Conservation (phyloP, 2,888 invertebrate genomes). For the Dryobotodes eremita region DNA sequence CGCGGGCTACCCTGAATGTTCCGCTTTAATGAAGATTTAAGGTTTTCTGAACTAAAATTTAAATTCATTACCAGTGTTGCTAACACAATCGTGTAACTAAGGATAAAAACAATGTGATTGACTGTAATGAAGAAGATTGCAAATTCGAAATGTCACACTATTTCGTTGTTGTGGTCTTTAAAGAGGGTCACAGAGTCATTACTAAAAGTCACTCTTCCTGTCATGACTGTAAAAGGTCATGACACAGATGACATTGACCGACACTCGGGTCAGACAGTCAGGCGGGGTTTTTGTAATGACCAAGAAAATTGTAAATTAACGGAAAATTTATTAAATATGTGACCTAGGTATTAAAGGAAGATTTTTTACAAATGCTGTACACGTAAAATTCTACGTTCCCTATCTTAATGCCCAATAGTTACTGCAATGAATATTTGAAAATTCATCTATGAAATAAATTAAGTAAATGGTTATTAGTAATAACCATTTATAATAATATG, state of each 20-base stretch:
- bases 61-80: not conserved
- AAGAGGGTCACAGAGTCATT: not conserved
- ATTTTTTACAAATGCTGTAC: not conserved
- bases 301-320: not conserved
- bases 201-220: not conserved
- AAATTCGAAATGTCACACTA: not conserved
- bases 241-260: conserved; percentile 13
- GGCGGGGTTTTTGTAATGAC: conserved; percentile 27
- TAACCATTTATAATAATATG: not conserved
- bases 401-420: not conserved
- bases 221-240: conserved; percentile 16
- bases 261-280: not conserved
- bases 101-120: not conserved
- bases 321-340: conserved; percentile 19
- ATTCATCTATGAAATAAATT: no score
- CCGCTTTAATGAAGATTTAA: not conserved
- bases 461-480: no score
- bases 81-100: not conserved
- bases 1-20: no score
- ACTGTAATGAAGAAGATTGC: not conserved
- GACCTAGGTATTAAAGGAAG: not conserved
- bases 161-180: not conserved
- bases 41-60: not conserved
- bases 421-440: not conserved
- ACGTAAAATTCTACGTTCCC: not conserved